These are phyloP conservation scores for Callinectes sapidus DNA, from an alignment of 2,888 invertebrate species.

Conservation along the genomic window DNA sequence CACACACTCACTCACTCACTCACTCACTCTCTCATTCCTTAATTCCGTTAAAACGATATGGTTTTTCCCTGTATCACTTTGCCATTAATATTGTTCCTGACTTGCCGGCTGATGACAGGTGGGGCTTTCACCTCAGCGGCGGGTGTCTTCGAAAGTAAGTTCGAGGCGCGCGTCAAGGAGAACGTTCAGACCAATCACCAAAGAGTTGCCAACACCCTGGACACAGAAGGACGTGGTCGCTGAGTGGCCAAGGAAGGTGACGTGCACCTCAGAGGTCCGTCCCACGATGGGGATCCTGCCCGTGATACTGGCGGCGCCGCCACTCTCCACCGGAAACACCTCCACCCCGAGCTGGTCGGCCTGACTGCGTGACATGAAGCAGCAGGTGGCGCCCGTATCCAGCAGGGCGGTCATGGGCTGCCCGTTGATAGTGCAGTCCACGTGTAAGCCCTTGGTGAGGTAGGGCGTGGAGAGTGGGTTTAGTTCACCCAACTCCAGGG, in stretches of 20 bases:
- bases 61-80: too few species aligned
- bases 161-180: not conserved
- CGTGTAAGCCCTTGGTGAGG: not conserved
- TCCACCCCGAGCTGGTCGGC: not conserved
- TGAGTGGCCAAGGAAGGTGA: not conserved
- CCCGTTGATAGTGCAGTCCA: constrained; percentile 2
- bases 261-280: not conserved
- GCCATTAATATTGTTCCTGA: too few species aligned
- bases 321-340: not conserved
- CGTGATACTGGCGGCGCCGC: not conserved
- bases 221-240: not conserved
- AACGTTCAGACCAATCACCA: not conserved
- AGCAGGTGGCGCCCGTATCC: constrained; percentile 33
- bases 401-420: not conserved
- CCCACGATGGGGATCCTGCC: not conserved
- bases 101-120: too few species aligned
- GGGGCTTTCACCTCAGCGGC: too few species aligned
- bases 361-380: not conserved
- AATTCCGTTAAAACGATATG: too few species aligned
- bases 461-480: not conserved
- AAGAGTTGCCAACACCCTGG: not conserved
- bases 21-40: too few species aligned
- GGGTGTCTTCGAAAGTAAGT: too few species aligned
- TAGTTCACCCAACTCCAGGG: not conserved
- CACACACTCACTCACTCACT: not conserved